Evolutionary conservation across 2,888 invertebrate species (phyloP).

Genomic region (Synanthedon formicaeformis): DNA sequence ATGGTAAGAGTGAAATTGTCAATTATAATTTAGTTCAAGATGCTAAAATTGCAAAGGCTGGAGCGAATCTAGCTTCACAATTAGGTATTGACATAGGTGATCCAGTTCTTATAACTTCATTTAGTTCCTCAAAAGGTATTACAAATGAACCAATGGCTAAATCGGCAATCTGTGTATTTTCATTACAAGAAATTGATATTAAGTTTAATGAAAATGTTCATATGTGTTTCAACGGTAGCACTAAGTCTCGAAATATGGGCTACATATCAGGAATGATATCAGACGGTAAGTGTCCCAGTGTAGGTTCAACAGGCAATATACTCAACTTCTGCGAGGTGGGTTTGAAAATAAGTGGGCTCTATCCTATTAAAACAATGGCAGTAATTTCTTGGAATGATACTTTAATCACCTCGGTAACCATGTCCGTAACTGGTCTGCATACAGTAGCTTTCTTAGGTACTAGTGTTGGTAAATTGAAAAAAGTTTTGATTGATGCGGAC

Average conservation of each 20-base stretch:
- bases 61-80: conserved; percentile 84
- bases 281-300: conserved; percentile 90
- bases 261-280: conserved; percentile 92
- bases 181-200: conserved; percentile 88
- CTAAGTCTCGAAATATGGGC: conserved; percentile 91
- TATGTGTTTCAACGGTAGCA: conserved; percentile 96
- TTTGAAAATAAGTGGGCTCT: conserved; percentile 89
- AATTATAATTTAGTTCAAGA: conserved; percentile 94
- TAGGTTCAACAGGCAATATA: conserved; percentile 90
- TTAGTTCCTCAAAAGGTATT: conserved; percentile 91
- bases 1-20: conserved; percentile 61
- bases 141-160: conserved; percentile 83
- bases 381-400: conserved; percentile 83
- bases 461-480: conserved; percentile 84
- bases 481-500: conserved; percentile 75
- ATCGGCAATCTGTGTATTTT: conserved; percentile 94
- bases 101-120: conserved; percentile 87
- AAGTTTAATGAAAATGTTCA: conserved; percentile 97
- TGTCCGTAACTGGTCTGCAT: conserved; percentile 90
- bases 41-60: conserved; percentile 89
- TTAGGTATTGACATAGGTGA: conserved; percentile 84
- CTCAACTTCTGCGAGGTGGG: conserved; percentile 93
- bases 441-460: conserved; percentile 96
- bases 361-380: conserved; percentile 84
- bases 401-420: conserved; percentile 85